Evolutionary conservation across 2,113 vertebrate genomes (phyloP).

Genomic region (Amblyornis subalaris): DNA sequence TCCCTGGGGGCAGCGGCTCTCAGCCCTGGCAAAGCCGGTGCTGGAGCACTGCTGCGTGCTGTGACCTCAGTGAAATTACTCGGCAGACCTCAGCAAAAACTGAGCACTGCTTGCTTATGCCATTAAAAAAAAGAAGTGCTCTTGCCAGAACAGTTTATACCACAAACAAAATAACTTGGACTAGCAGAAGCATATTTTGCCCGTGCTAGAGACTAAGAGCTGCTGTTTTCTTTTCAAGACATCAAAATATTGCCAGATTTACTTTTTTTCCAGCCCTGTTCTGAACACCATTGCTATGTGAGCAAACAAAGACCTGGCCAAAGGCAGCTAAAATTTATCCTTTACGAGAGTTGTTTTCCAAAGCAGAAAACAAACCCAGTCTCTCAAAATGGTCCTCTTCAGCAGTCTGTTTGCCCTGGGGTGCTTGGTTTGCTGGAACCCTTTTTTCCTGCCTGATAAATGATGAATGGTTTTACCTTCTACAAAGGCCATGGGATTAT

Average conservation of each 20-base stretch:
- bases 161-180: neutral
- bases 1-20: neutral
- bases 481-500: neutral
- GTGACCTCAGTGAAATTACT: neutral
- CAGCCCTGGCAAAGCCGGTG: neutral
- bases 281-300: neutral
- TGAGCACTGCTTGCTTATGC: neutral
- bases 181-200: neutral
- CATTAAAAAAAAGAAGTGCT: neutral
- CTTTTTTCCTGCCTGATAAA: neutral
- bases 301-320: neutral
- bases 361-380: neutral
- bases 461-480: neutral
- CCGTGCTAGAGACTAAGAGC: neutral
- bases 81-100: neutral
- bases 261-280: neutral
- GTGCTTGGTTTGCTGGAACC: neutral
- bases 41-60: neutral
- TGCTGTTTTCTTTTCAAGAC: neutral
- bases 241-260: neutral
- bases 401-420: rapidly evolving
- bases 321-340: slow-evolving; percentile 14
- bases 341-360: neutral
- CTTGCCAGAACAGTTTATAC: neutral
- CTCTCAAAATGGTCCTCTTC: neutral